phyloP scores from a whole-genome alignment of 2,888 invertebrate genomes.

The Tenodera sinensis region DNA sequence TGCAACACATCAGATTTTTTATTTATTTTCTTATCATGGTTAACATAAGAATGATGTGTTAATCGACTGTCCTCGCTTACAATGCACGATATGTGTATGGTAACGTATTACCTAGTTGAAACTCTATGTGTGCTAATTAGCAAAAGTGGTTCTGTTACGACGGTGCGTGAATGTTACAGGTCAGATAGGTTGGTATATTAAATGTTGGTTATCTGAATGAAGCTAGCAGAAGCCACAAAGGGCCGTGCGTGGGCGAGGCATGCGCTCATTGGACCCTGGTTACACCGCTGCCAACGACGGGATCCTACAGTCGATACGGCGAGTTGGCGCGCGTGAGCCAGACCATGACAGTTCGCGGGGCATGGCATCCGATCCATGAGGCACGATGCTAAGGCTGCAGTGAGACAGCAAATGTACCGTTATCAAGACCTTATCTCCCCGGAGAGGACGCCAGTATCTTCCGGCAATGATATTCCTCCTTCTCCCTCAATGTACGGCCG shows the following conservation, averaged over 20 bases:
- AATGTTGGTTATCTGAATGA: neutral
- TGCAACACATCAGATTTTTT: no score
- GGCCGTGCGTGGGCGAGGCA: conserved; percentile 9
- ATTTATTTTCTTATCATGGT: no score
- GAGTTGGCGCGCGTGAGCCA: neutral
- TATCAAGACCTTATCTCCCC: conserved; percentile 15
- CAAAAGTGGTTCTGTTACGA: no score
- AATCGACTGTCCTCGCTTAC: no score
- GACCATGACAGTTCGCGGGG: neutral
- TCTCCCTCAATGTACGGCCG: conserved; percentile 30
- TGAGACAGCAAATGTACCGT: neutral
- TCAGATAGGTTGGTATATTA: no score
- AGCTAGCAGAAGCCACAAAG: neutral
- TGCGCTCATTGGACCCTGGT: neutral
- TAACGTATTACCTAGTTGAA: no score
- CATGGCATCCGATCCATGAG: neutral
- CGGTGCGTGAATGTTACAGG: no score
- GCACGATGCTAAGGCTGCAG: neutral
- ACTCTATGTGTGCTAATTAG: no score
- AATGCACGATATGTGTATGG: no score
- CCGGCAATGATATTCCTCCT: conserved; percentile 11
- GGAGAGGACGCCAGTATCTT: neutral
- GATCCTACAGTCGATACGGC: conserved; percentile 3
- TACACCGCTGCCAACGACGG: neutral
- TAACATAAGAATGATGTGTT: no score